Base-by-base conservation (phyloP, 1,140 invertebrate species). In the Pachyrhynchus sulphureomaculatus region DNA sequence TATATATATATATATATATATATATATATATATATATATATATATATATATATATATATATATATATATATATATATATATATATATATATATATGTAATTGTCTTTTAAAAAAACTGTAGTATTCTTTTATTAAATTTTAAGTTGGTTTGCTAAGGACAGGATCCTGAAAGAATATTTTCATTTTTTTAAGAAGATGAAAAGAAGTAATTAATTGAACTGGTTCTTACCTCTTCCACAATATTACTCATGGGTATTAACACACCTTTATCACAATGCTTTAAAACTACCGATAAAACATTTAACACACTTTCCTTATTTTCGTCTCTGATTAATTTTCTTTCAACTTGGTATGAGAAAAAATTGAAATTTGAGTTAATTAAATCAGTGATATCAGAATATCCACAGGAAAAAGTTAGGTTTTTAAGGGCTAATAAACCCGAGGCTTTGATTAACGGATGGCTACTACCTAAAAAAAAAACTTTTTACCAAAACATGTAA, bases 291-390 rank as follows among this genome's bases (percentile, higher is more conserved):
- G 77, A 78, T 12, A 89, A 71, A 26, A 85, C 84, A 62, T 81
- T 78, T 4, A 86, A 71, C 4, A 84, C 82, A 10, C 77, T 76
- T 3, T 76, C 74, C 72, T 83, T 82, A 12, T 76, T 68, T 21
- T 79, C 67, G 47, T 82, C 73, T 67, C 80, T 80, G 15, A 80
- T 81, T n/a, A 89, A 76, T 72, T 84, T 82, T 0, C 81, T 70
- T 10, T 81, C 83, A 32, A 88, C 78, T 53, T 88, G 82, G 66
- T 83, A 83, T 0, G 85, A 83, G 64, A 88, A 82, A 66, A 88
- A 88, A 72, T 88, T 86, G 1, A 84, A 79, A 66, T 89, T 88
- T 1, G 65, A 57, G 20, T 77, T 76, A 24, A 89, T 76, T 17
- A 89, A 76, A 4, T 81, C 75, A 0, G 79, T 77, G 1, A 86